Base-by-base conservation (phyloP, 2,797 vertebrate species). In the Sebastes goodei region DNA sequence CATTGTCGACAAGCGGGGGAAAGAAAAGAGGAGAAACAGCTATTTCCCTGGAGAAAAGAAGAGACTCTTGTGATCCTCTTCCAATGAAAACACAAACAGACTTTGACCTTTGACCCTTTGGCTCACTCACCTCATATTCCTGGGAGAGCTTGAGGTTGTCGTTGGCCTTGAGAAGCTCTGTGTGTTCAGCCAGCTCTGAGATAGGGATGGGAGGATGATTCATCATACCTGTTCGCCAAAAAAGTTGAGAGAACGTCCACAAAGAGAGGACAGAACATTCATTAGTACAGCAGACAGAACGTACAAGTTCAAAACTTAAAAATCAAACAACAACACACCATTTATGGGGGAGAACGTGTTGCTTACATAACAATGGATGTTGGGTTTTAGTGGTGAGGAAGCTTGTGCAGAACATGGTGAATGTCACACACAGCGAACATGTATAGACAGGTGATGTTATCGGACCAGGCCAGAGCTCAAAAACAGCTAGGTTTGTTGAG, bases 91-190 rank as follows among this genome's bases (percentile, higher is more conserved):
- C 74, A 84, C 79, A 86, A 84, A 76, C 74, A 63, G 80, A 75
- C 76, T 70, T 29, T 77, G 60, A 81, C 32, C 20, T 77, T 60
- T 74, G 55, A 84, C 71, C 76, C 42, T 70, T 55, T 49, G 80
- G 71, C 76, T 74, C 53, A 84, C 95, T 91, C 96, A 99, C 98
- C 98, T 99, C 98, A 3, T 99, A 99, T 90, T 99, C 98, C 95
- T 99, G 98, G 57, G 98, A 99, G 76, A 99, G 96, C 91, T 98
- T 97, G 79, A 99, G 97, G 95, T 98, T 99, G 96, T 99, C 98
- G 27, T 99, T 99, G 93, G 98, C 98, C 92, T 99, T 99, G 87
- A 99, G 96, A 65, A 97, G 96, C 84, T 99, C 98, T 0, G 97
- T 99, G 96, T 99, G 98, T 88, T 99, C 98, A 0, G 97, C 97